phyloP scores from a whole-genome alignment of 2,113 vertebrate genomes.

The Ageneiosus marmoratus region DNA sequence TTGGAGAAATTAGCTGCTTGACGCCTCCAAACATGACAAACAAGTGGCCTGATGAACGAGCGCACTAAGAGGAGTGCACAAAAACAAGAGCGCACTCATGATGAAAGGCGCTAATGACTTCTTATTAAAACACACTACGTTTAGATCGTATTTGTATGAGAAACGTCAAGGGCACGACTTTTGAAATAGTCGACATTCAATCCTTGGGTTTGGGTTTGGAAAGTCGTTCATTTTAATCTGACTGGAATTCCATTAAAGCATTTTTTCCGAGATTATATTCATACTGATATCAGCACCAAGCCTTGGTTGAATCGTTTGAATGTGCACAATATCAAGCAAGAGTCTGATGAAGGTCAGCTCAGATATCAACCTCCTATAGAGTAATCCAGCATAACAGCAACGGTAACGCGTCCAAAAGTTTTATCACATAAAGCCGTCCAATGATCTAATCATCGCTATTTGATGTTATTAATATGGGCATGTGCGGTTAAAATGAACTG shows the following conservation, averaged over 20 bases:
- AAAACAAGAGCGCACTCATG: neutral
- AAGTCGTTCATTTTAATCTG: neutral
- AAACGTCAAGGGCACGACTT: neutral
- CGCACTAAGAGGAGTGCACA: conserved; percentile 32
- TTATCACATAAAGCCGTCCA: neutral
- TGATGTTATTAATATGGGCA: neutral
- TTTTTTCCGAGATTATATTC: neutral
- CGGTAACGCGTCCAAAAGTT: neutral
- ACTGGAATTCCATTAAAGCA: neutral
- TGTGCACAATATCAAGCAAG: neutral
- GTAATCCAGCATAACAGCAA: neutral
- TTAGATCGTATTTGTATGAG: neutral
- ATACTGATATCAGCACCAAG: neutral
- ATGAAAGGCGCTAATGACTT: conserved; percentile 10
- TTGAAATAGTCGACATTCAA: neutral
- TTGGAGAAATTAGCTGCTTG: conserved; percentile 70
- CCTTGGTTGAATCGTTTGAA: neutral
- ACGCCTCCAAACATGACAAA: conserved; percentile 70
- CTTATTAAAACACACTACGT: conserved; percentile 8
- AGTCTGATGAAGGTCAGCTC: neutral
- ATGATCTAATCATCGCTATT: neutral
- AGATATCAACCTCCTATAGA: neutral
- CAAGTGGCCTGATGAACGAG: conserved; percentile 74
- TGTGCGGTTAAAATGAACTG: neutral
- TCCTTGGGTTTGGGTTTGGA: neutral